Conservation (phyloP, 2,113 vertebrate species). For the Lanius ludovicianus region DNA sequence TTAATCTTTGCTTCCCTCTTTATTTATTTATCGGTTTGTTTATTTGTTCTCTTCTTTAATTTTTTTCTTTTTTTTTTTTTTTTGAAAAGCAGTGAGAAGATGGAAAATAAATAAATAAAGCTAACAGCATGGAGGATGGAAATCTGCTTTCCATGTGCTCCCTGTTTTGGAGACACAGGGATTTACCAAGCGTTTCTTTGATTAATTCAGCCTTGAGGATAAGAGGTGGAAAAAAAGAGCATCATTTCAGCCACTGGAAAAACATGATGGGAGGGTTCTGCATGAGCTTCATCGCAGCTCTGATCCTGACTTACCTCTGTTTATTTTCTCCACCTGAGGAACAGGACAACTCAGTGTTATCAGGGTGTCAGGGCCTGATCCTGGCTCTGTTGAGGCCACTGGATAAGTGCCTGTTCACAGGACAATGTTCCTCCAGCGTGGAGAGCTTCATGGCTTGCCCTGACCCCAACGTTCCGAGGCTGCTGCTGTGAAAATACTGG, state of each 20-base stretch:
- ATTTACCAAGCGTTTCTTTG: background rate
- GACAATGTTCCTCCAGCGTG: background rate
- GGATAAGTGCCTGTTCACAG: background rate
- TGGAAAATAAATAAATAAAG: background rate
- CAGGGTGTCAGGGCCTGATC: background rate
- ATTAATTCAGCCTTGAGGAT: background rate
- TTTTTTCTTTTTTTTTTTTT: background rate
- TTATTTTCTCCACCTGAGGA: background rate
- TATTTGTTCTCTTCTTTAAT: background rate
- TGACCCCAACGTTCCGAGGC: background rate
- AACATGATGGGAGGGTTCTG: background rate
- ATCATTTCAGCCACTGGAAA: background rate
- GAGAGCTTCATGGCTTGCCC: background rate
- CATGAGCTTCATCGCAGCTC: background rate
- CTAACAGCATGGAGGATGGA: fast-evolving
- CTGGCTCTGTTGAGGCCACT: background rate
- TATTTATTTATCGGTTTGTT: background rate
- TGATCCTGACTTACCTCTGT: background rate
- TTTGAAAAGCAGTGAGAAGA: background rate
- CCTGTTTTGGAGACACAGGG: background rate
- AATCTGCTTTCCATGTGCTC: background rate
- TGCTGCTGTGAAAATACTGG: background rate
- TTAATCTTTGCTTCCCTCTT: background rate
- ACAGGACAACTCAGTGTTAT: background rate
- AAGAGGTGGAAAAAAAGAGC: background rate